A percentile compares a stretch with the other conserved stretches of the same genome.
Evolutionary conservation across 2,888 invertebrate species (phyloP).

Genomic region (Pristionchus japonicus): DNA sequence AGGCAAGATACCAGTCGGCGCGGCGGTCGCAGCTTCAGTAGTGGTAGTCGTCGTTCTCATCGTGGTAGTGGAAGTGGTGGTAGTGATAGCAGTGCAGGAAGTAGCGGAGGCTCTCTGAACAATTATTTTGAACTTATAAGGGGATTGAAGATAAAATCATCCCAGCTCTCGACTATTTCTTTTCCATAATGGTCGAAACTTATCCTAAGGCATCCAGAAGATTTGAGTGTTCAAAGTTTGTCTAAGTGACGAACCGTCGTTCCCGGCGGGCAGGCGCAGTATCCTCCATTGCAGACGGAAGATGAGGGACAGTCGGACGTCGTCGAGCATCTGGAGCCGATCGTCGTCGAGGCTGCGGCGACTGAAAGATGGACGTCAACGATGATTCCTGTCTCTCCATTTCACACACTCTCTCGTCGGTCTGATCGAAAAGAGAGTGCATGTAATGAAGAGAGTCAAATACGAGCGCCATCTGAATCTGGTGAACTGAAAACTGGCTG

Average conservation of each 20-base stretch:
- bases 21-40: neutral
- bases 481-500: too few species aligned
- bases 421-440: neutral
- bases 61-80: slow-evolving; percentile 40
- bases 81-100: slow-evolving; percentile 8
- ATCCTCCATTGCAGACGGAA: slow-evolving; percentile 60
- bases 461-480: too few species aligned
- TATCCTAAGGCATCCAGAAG: too few species aligned
- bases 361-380: slow-evolving; percentile 14
- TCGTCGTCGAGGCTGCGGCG: neutral
- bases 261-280: slow-evolving; percentile 63
- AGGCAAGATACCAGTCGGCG: neutral
- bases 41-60: slow-evolving; percentile 45
- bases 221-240: too few species aligned
- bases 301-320: slow-evolving; percentile 62
- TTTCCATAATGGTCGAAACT: too few species aligned
- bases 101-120: slow-evolving; percentile 5
- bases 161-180: too few species aligned
- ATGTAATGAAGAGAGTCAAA: too few species aligned
- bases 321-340: slow-evolving; percentile 27
- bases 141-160: neutral
- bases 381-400: neutral
- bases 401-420: neutral
- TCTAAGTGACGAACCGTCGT: neutral
- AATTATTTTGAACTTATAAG: neutral